phyloP scores from a whole-genome alignment of 2,113 vertebrate species.

The Elaphurus davidianus region DNA sequence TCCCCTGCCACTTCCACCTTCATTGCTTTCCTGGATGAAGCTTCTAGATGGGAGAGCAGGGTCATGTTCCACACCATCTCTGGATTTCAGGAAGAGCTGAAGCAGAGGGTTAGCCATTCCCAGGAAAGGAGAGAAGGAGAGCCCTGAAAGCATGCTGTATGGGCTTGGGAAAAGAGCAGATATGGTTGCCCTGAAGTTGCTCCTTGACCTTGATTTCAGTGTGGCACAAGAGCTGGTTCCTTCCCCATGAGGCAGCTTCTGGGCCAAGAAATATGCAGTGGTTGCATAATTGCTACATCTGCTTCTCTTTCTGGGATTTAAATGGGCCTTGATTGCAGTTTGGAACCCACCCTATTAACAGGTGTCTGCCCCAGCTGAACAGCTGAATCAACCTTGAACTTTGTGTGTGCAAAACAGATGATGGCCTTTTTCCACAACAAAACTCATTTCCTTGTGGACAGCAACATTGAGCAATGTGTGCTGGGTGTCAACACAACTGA shows the following conservation, averaged over 20 bases:
- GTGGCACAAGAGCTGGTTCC: neutral
- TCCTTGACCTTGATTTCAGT: neutral
- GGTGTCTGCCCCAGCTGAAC: conserved; percentile 55
- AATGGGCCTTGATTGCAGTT: neutral
- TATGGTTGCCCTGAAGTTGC: neutral
- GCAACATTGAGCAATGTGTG: conserved; percentile 1
- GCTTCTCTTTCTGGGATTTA: conserved; percentile 22
- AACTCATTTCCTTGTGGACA: conserved; percentile 40
- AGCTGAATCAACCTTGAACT: conserved; percentile 49
- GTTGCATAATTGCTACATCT: neutral
- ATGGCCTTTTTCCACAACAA: conserved; percentile 59
- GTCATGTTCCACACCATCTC: neutral
- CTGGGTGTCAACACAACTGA: conserved; percentile 16
- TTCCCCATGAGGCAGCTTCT: neutral
- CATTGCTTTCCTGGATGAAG: neutral
- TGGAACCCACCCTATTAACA: conserved; percentile 43
- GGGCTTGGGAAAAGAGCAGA: neutral
- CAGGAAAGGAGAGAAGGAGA: neutral
- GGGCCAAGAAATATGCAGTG: neutral
- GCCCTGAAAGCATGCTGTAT: neutral
- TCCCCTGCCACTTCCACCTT: neutral
- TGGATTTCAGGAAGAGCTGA: neutral
- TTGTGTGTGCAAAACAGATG: conserved; percentile 53
- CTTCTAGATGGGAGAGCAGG: neutral
- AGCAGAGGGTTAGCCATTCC: neutral